These are phyloP conservation scores for Etia nguti DNA, from an alignment of 2,113 vertebrate species.

Conservation along the genomic window DNA sequence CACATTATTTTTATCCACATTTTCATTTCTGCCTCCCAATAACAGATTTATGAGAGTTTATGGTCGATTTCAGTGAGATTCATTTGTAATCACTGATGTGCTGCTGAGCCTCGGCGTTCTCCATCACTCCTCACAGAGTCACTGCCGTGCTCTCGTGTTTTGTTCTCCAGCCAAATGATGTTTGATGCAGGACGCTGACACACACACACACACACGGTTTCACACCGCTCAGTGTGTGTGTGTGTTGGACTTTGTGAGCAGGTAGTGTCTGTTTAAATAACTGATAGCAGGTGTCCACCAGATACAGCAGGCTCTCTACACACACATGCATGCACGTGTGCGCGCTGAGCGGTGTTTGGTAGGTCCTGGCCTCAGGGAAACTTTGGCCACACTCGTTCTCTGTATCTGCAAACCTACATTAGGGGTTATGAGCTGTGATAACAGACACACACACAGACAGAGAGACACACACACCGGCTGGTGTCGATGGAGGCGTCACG, in stretches of 20 bases:
- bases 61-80: not conserved
- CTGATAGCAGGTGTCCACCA: not conserved
- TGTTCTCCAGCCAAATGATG: not conserved
- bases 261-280: constrained; percentile 31
- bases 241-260: not conserved
- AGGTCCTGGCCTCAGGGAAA: not conserved
- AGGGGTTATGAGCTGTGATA: not conserved
- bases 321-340: too few species aligned
- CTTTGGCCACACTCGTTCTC: not conserved
- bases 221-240: not conserved
- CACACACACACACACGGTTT: not conserved
- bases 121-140: not conserved
- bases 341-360: not conserved
- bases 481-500: not conserved
- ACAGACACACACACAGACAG: not conserved
- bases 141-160: not conserved
- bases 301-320: not conserved
- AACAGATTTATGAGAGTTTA: not conserved
- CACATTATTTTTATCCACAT: not conserved
- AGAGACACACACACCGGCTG: not conserved
- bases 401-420: not conserved
- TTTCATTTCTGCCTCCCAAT: not conserved
- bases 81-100: not conserved
- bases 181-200: not conserved
- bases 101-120: not conserved